These are phyloP conservation scores for Xiphydria camelus DNA, from an alignment of 2,888 invertebrate genomes.

Conservation along the genomic window DNA sequence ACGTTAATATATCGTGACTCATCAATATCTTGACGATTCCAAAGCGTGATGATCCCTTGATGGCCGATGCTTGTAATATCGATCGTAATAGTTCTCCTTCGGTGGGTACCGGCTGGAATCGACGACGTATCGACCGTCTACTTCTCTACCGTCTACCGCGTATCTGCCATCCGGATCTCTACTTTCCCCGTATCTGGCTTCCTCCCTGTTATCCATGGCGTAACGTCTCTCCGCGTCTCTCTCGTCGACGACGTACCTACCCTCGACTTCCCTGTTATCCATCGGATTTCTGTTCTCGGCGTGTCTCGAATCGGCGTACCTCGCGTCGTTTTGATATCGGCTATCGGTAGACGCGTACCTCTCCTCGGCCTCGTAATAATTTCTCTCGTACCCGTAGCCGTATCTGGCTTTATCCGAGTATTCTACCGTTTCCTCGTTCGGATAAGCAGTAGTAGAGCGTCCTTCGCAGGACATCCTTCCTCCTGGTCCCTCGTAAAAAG, in stretches of 20 bases:
- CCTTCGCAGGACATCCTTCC: neutral
- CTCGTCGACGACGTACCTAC: slow-evolving; percentile 35
- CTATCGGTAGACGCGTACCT: slow-evolving; percentile 15
- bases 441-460: neutral
- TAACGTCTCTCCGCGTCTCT: slow-evolving; percentile 40
- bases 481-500: slow-evolving; percentile 28
- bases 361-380: slow-evolving; percentile 34
- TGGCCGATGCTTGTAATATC: slow-evolving; percentile 54
- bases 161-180: slow-evolving; percentile 33
- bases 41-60: slow-evolving; percentile 51
- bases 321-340: slow-evolving; percentile 26
- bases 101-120: slow-evolving; percentile 31
- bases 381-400: slow-evolving; percentile 32
- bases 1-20: too few species aligned
- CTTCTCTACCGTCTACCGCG: slow-evolving; percentile 35
- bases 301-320: slow-evolving; percentile 31
- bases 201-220: slow-evolving; percentile 24
- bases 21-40: slow-evolving; percentile 52
- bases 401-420: slow-evolving; percentile 45
- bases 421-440: slow-evolving; percentile 26
- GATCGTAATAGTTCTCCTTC: slow-evolving; percentile 55
- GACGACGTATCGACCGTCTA: slow-evolving; percentile 37
- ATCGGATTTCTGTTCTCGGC: slow-evolving; percentile 16
- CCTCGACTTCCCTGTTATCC: slow-evolving; percentile 32
- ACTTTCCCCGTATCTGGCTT: slow-evolving; percentile 3